These are phyloP conservation scores for Monodelphis domestica DNA, from an alignment of 2,797 vertebrate genomes.

Conservation along the genomic window DNA sequence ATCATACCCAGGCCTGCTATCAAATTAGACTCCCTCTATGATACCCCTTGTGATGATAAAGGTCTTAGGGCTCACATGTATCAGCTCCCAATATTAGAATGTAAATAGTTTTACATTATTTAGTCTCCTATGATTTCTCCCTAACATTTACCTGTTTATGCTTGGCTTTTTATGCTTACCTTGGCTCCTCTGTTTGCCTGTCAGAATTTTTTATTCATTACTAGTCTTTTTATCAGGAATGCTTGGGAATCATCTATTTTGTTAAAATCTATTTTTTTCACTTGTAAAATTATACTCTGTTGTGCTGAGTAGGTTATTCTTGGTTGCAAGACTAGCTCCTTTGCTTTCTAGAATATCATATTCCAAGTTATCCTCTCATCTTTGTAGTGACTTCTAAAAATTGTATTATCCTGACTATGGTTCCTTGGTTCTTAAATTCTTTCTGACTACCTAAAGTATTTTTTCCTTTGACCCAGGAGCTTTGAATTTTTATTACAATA, in stretches of 20 bases:
- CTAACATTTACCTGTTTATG: neutral
- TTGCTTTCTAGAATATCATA: neutral
- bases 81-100: neutral
- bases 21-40: neutral
- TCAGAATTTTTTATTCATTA: too few relatives aligned
- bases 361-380: neutral
- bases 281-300: neutral
- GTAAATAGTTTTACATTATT: neutral
- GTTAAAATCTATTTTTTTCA: neutral
- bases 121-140: neutral
- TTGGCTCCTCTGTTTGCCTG: neutral
- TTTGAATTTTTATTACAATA: neutral
- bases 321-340: neutral
- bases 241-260: neutral
- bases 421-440: neutral
- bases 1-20: neutral
- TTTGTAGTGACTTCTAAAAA: neutral
- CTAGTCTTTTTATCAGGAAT: neutral
- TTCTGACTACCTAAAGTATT: neutral
- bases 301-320: neutral
- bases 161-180: neutral
- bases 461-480: neutral
- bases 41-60: neutral
- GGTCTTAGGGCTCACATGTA: neutral
- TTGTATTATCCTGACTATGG: neutral